Evolutionary conservation across 2,113 vertebrate species (phyloP).

Genomic region (Triplophysa siluroides): DNA sequence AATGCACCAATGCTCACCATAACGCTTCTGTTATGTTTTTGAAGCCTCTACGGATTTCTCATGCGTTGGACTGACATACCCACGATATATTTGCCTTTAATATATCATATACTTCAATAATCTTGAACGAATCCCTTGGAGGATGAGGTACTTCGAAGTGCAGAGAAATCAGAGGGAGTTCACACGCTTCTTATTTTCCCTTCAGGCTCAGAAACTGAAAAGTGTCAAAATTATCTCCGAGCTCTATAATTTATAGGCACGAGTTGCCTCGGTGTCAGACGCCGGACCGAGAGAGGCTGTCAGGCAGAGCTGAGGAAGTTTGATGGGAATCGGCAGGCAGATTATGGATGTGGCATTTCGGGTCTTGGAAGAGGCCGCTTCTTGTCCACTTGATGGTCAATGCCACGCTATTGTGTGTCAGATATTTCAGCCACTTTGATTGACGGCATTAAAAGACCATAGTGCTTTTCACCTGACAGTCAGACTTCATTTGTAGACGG

Average conservation of each 20-base stretch:
- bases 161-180: conserved; percentile 11
- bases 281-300: conserved; percentile 54
- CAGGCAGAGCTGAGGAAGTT: conserved; percentile 55
- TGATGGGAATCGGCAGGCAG: conserved; percentile 69
- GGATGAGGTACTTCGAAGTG: conserved; percentile 37
- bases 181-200: conserved; percentile 26
- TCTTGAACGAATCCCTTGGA: conserved; percentile 37
- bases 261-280: conserved; percentile 43
- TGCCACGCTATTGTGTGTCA: conserved; percentile 44
- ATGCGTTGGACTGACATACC: conserved; percentile 5
- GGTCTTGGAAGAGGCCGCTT: conserved; percentile 51
- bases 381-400: conserved; percentile 44
- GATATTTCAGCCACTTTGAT: conserved; percentile 29
- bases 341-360: conserved; percentile 68
- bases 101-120: conserved; percentile 38
- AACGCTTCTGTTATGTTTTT: neutral
- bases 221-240: conserved; percentile 63
- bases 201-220: conserved; percentile 50
- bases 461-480: conserved; percentile 55
- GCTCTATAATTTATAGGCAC: conserved; percentile 58
- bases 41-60: conserved; percentile 23
- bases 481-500: conserved; percentile 45
- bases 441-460: conserved; percentile 46
- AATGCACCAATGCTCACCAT: conserved; percentile 21
- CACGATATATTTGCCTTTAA: conserved; percentile 35